These are phyloP conservation scores for Brevipalpus yothersi DNA, from an alignment of 1,140 invertebrate genomes.

Conservation along the genomic window DNA sequence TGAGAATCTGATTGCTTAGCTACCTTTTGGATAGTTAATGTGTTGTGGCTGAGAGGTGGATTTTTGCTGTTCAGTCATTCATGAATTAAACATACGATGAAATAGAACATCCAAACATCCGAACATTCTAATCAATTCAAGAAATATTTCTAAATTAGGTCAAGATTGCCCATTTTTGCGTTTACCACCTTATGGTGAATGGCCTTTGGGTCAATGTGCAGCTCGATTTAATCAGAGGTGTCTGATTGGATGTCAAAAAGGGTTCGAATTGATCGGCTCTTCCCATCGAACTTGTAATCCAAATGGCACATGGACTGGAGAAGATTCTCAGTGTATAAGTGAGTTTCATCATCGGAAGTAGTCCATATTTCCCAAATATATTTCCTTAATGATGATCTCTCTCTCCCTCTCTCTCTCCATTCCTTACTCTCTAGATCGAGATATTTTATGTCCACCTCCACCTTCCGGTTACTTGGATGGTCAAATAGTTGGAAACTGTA, in stretches of 20 bases:
- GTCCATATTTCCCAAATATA: background rate
- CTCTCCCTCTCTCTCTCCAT: background rate
- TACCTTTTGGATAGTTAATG: too few relatives aligned
- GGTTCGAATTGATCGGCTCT: constrained; percentile 6
- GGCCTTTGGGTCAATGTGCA: background rate
- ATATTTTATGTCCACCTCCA: background rate
- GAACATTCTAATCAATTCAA: too few relatives aligned
- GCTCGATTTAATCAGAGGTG: background rate
- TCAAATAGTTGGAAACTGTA: background rate
- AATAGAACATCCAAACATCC: too few relatives aligned
- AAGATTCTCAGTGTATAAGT: constrained; percentile 6
- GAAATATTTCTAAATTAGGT: background rate
- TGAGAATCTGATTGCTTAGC: too few relatives aligned
- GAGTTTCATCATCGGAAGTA: background rate
- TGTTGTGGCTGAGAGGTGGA: too few relatives aligned
- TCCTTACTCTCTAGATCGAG: background rate
- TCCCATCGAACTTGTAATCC: constrained; percentile 3
- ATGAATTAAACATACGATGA: too few relatives aligned
- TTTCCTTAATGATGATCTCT: background rate
- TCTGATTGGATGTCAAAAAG: constrained; percentile 4
- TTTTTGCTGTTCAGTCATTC: too few relatives aligned
- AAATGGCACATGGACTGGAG: constrained; percentile 7
- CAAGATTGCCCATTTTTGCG: background rate
- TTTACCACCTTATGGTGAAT: background rate
- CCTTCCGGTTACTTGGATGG: background rate